Evolutionary conservation across 1,140 invertebrate species (phyloP).

Genomic region (Apis laboriosa): DNA sequence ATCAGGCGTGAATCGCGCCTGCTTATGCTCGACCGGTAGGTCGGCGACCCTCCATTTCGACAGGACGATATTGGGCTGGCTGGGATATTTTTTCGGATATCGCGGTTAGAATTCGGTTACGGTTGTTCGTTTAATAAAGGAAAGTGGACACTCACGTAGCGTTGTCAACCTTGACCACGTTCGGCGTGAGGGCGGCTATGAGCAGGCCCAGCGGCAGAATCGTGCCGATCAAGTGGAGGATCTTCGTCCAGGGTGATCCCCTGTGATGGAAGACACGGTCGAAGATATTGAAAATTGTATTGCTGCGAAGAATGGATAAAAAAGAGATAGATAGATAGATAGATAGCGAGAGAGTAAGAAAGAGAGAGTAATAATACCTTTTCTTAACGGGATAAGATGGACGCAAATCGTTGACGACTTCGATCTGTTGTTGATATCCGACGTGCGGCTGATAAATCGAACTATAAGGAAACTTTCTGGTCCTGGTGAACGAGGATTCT

Average conservation of each 20-base stretch:
- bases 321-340: background rate
- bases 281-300: no score
- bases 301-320: background rate
- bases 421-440: constrained; percentile 39
- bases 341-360: background rate
- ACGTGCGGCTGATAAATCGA: constrained; percentile 59
- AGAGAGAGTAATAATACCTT: constrained; percentile 19
- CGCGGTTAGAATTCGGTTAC: constrained; percentile 5
- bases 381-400: background rate
- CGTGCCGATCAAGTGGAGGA: constrained; percentile 74
- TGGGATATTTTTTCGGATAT: constrained; percentile 23
- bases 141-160: constrained; percentile 69
- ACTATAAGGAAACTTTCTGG: constrained; percentile 64
- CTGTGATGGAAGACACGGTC: constrained; percentile 44
- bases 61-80: constrained; percentile 71
- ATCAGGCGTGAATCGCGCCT: background rate
- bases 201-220: constrained; percentile 78
- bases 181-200: constrained; percentile 75
- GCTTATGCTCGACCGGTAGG: constrained; percentile 73
- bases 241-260: constrained; percentile 75
- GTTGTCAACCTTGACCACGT: constrained; percentile 68
- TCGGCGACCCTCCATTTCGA: constrained; percentile 71
- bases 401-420: constrained; percentile 7
- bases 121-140: background rate
- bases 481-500: constrained; percentile 59